A percentile compares a stretch with the other conserved stretches of the same genome.
phyloP scores from a whole-genome alignment of 2,113 vertebrate genomes.

The Zosterops borbonicus region DNA sequence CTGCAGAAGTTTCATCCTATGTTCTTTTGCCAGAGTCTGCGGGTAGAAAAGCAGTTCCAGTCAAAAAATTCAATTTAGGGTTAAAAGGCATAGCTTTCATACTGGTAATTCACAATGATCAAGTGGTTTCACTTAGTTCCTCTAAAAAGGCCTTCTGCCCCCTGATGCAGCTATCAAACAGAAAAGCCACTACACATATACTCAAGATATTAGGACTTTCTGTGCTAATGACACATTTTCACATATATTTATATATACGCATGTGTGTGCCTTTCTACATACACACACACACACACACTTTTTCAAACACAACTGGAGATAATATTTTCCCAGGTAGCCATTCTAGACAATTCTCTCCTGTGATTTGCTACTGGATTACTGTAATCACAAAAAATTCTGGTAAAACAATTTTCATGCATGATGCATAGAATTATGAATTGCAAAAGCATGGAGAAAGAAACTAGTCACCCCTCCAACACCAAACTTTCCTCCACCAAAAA shows the following conservation, averaged over 20 bases:
- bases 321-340: not conserved
- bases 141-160: not conserved
- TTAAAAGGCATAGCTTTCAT: not conserved
- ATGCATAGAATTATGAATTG: not conserved
- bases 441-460: not conserved
- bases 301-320: not conserved
- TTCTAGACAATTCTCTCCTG: not conserved
- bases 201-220: not conserved
- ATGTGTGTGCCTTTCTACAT: not conserved
- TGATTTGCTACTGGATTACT: not conserved
- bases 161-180: not conserved
- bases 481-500: not conserved
- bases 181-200: not conserved
- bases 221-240: not conserved
- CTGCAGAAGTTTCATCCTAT: conserved; percentile 88
- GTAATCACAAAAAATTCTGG: not conserved
- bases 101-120: not conserved
- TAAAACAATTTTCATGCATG: not conserved
- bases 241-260: not conserved
- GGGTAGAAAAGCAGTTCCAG: conserved; percentile 12
- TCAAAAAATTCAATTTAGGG: not conserved
- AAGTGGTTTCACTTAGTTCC: not conserved
- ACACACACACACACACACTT: not conserved
- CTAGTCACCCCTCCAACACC: fast-evolving
- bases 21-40: conserved; percentile 92